Conservation (phyloP, 2,888 invertebrate species). For the Apamea sordens region DNA sequence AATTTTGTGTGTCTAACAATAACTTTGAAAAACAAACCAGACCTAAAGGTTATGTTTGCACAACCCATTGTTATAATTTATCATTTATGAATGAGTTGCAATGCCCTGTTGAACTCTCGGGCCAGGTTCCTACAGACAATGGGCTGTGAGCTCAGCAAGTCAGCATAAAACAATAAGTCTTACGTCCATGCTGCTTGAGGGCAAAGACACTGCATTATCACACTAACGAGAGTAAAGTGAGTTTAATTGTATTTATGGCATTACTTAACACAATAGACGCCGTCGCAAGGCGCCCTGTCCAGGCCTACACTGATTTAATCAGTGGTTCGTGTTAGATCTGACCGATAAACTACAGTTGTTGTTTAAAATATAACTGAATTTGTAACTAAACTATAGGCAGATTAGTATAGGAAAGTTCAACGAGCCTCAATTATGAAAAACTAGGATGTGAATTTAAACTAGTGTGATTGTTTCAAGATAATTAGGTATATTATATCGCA, state of each 20-base stretch:
- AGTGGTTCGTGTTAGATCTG: constrained; percentile 49
- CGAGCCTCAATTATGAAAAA: background rate
- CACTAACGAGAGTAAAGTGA: constrained; percentile 88
- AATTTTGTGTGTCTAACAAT: constrained; percentile 18
- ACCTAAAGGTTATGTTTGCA: constrained; percentile 51
- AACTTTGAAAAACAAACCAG: constrained; percentile 34
- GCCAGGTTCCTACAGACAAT: constrained; percentile 62
- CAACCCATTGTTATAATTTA: constrained; percentile 66
- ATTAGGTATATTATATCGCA: constrained; percentile 7
- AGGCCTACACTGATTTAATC: constrained; percentile 69
- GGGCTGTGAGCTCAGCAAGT: constrained; percentile 60
- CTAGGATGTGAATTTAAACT: background rate
- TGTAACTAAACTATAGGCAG: background rate
- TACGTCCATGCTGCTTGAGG: constrained; percentile 73
- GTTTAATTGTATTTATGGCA: constrained; percentile 89
- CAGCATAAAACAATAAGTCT: constrained; percentile 73
- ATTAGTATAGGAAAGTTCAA: background rate
- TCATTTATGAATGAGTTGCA: constrained; percentile 60
- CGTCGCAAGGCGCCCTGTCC: constrained; percentile 66
- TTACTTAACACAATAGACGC: constrained; percentile 83
- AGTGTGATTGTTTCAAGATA: background rate
- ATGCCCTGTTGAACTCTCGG: constrained; percentile 59
- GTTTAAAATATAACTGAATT: constrained; percentile 6
- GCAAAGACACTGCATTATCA: constrained; percentile 87
- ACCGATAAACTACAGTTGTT: constrained; percentile 44